Evolutionary conservation across 2,797 vertebrate species (phyloP), one percentile per base, ranked within the genome.

Genomic region (Falco berigora): DNA sequence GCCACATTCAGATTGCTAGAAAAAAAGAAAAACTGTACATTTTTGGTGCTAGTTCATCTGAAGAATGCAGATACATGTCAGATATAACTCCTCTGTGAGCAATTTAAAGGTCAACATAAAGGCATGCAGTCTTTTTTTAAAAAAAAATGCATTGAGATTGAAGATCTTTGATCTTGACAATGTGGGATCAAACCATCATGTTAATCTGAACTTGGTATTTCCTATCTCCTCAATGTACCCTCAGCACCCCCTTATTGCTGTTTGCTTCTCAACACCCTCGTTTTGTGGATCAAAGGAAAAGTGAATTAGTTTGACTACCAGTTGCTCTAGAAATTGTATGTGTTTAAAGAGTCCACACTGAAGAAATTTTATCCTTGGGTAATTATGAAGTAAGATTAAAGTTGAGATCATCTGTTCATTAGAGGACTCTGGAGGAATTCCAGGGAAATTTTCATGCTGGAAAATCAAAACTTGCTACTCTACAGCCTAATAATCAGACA

Each of bases 371-470:
- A 81, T 74, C 69, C 66, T 75, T 78, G 73, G 76, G 74, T 90
- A 95, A 85, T 91, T 94, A 53, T 2, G 18, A 94, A 88, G 50
- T 50, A 92, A 84, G 83, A 91, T 93, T 73, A 74, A 92, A 94
- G 89, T 86, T 92, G 90, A 96, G 52, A 93, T 96, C 59, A 67
- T 95, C 73, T 89, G 40, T 85, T 95, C 80, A 16, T 77, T 82
- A 92, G 67, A 88, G 69, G 80, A 89, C 71, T 85, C 77, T 86
- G 93, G 91, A 94, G 61, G 64, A 82, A 87, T 92, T 95, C 90
- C 92, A 93, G 92, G 92, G 92, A 83, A 94, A 96, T 85, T 96
- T 88, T 94, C 80, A 64, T 87, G 94, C 78, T 93, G 67, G 71
- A 96, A 93, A 94, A 91, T 91, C 63, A 94, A 73, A 95, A 94